Conservation (phyloP, 2,797 vertebrate genomes). For the Spinibarbus caldwelli region DNA sequence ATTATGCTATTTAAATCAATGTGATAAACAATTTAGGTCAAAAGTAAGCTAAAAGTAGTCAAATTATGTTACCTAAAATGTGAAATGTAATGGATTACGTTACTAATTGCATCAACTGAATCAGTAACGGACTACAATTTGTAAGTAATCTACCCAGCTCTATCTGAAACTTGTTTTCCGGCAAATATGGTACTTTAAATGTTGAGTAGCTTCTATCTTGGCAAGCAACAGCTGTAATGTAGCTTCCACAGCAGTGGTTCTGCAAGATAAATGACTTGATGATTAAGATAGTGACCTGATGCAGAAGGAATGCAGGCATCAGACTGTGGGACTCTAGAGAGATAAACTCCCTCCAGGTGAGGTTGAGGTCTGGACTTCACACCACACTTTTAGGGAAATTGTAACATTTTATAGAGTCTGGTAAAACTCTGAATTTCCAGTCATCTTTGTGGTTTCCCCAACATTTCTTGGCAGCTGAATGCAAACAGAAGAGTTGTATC, state of each 20-base stretch:
- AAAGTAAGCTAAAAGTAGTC: no score
- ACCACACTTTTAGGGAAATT: constrained; percentile 40
- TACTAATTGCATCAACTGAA: no score
- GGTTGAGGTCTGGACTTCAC: constrained; percentile 25
- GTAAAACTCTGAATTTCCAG: constrained; percentile 46
- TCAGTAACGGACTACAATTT: no score
- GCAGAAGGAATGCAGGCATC: constrained; percentile 51
- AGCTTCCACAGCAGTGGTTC: constrained; percentile 15
- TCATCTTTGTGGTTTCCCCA: constrained; percentile 37
- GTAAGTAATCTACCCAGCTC: no score
- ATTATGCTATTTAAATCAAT: no score
- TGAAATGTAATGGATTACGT: no score
- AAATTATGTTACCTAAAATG: no score
- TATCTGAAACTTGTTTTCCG: background rate
- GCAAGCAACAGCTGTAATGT: background rate
- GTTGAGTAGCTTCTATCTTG: background rate
- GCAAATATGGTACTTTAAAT: constrained; percentile 15
- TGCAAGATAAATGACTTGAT: constrained; percentile 39
- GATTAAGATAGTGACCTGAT: constrained; percentile 51
- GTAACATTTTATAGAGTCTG: constrained; percentile 43
- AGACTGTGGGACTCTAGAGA: constrained; percentile 33
- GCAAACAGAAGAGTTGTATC: constrained; percentile 55
- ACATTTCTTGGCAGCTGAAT: constrained; percentile 51
- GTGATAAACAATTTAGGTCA: no score
- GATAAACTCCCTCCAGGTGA: constrained; percentile 51